Evolutionary conservation across 2,797 vertebrate genomes (phyloP).

Genomic region (Fundulus diaphanus): DNA sequence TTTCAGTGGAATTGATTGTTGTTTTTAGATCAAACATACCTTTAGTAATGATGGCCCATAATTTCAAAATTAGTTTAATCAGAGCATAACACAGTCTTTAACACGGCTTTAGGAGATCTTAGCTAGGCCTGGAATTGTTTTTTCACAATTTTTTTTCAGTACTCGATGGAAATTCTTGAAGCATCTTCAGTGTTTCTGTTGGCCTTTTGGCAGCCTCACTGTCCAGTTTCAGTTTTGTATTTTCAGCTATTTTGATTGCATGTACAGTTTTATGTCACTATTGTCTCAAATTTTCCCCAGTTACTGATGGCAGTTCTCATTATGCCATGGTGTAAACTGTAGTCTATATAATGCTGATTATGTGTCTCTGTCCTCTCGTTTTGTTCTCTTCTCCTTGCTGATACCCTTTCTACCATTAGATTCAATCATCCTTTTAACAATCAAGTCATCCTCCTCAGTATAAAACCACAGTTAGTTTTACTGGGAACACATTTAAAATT

Average conservation of each 20-base stretch:
- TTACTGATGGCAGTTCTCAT: no score
- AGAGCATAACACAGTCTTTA: no score
- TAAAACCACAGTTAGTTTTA: constrained; percentile 74
- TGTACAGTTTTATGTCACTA: no score
- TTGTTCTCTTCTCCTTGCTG: background rate
- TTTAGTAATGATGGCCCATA: background rate
- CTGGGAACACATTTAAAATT: constrained; percentile 73
- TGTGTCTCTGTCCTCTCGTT: background rate
- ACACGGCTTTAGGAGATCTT: background rate
- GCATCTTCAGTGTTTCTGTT: background rate
- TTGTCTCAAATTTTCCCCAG: no score
- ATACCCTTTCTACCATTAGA: no score
- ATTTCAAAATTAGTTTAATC: no score
- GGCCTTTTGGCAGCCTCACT: background rate
- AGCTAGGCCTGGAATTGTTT: background rate
- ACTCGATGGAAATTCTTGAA: background rate
- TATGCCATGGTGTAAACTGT: background rate
- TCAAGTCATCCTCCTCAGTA: constrained; percentile 8
- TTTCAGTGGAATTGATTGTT: background rate
- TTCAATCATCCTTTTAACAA: background rate
- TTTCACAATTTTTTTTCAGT: background rate
- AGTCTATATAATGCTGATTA: background rate
- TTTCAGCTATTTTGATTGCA: background rate
- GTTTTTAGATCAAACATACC: background rate
- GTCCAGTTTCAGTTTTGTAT: background rate